Base-by-base conservation (phyloP, 2,797 vertebrate species). In the Coregonus ussuriensis region DNA sequence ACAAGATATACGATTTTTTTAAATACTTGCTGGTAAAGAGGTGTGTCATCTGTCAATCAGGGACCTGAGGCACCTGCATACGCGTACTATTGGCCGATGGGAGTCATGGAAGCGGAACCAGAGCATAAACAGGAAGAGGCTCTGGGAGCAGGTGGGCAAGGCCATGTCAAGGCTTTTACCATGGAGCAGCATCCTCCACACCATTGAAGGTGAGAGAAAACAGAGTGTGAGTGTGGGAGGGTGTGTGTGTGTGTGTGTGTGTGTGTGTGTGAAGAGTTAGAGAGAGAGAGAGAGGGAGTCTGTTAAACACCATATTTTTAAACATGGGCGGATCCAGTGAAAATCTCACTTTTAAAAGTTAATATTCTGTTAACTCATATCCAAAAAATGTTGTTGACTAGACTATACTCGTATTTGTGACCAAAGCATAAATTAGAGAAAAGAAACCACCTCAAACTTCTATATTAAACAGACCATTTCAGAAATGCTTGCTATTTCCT, bases 51-150 rank as follows among this genome's bases (percentile, higher is more conserved):
- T 78, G 59, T 41, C 76, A 15, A 77, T 66, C 82, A 96, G 95
- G 87, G 83, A 89, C 5, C 87, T 84, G 80, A 91, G 91, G 72
- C 88, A 90, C 47, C 87, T 92, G 29, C 72, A 91, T 70, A 89
- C 81, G 31, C 52, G 21, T 68, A 79, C 77, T 53, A 81, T 88
- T 54, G 89, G 90, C 5, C 88, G 62, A 66, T 92, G 93, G 94
- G 88, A 88, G 76, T 91, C 91, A 0, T 95, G 95, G 94, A 92
- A 21, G 70, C 86, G 54, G 78, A 91, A 84, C 69, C 89, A 89
- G 78, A 87, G 72, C 73, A 86, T 71, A 16, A 82, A 69, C 1
- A 79, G 77, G n/a, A 92, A 72, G 71, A 89, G 92, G 68, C 52
- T 93, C 2, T 73, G 75, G 82, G 88, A 80, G 73, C 88, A 94